A percentile compares a stretch with the other conserved stretches of the same genome.
phyloP scores from a whole-genome alignment of 2,888 invertebrate genomes.

The Zygothrica quintamaculata region DNA sequence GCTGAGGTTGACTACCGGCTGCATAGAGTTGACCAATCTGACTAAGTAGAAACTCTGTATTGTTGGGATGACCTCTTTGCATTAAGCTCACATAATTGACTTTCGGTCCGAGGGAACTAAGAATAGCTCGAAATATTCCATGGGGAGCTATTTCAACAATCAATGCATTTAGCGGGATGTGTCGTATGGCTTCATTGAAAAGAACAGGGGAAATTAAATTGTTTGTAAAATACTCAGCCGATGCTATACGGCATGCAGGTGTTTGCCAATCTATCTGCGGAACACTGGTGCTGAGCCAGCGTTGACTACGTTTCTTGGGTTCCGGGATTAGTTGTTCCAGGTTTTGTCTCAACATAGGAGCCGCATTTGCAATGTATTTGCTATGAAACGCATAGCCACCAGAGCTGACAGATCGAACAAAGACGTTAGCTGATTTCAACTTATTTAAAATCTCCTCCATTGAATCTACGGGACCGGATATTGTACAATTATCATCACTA shows the following conservation, averaged over 20 bases:
- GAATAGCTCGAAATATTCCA: conserved; percentile 95
- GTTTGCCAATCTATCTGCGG: conserved; percentile 92
- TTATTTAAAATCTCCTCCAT: conserved; percentile 88
- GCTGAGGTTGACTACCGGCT: conserved; percentile 91
- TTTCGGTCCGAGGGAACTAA: conserved; percentile 91
- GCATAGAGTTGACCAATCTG: conserved; percentile 93
- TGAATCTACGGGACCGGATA: conserved; percentile 93
- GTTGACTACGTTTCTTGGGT: conserved; percentile 90
- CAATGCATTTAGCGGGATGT: conserved; percentile 94
- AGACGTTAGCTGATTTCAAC: conserved; percentile 90
- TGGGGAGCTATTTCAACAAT: conserved; percentile 98
- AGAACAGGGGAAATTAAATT: conserved; percentile 96
- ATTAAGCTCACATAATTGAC: conserved; percentile 93
- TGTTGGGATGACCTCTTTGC: conserved; percentile 91
- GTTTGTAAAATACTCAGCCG: conserved; percentile 97
- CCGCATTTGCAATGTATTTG: conserved; percentile 93
- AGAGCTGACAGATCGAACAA: conserved; percentile 93
- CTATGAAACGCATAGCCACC: conserved; percentile 97
- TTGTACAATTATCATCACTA: conserved; percentile 95
- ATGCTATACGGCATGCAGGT: conserved; percentile 90
- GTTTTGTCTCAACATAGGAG: conserved; percentile 90
- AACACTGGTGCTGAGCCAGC: conserved; percentile 97
- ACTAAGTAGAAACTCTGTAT: conserved; percentile 89
- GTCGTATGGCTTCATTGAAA: conserved; percentile 93
- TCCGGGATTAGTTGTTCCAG: conserved; percentile 92